These are phyloP conservation scores for Crenuchus spilurus DNA, from an alignment of 2,797 vertebrate genomes.

Conservation along the genomic window DNA sequence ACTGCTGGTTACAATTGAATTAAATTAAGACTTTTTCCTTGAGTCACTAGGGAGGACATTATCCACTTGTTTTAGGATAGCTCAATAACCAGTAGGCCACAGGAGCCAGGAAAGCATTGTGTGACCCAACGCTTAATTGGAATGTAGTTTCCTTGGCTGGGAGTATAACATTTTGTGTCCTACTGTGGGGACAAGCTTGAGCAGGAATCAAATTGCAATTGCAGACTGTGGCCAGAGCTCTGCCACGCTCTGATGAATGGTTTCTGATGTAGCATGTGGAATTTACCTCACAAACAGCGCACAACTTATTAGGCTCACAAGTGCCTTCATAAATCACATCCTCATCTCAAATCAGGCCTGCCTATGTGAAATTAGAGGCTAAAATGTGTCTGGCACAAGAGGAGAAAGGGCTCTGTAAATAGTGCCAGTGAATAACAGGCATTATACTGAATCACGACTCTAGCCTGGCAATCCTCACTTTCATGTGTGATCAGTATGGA, in stretches of 20 bases:
- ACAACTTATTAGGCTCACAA: conserved; percentile 44
- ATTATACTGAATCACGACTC: conserved; percentile 23
- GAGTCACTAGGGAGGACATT: conserved; percentile 16
- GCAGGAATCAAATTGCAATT: conserved; percentile 36
- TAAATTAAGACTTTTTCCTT: conserved; percentile 6
- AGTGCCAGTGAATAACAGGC: conserved; percentile 22
- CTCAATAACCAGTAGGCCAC: conserved; percentile 16
- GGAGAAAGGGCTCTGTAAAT: conserved; percentile 23
- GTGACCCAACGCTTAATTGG: conserved; percentile 22
- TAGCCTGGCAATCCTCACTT: conserved; percentile 23
- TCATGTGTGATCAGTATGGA: conserved; percentile 59
- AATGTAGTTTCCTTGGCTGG: conserved; percentile 8
- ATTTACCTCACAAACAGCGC: conserved; percentile 34
- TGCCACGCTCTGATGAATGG: conserved; percentile 47
- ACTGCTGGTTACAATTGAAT: conserved; percentile 14
- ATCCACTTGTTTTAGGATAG: background rate
- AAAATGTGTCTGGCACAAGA: background rate
- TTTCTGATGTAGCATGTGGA: conserved; percentile 33
- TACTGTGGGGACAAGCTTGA: conserved; percentile 27
- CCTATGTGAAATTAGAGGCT: conserved; percentile 43
- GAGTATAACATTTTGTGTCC: conserved; percentile 15
- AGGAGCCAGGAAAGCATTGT: background rate
- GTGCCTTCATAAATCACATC: conserved; percentile 52
- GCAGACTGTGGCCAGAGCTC: conserved; percentile 21
- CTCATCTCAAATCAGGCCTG: conserved; percentile 46